Evolutionary conservation across 2,888 invertebrate species (phyloP).

Genomic region (Cryptocephalus primarius): DNA sequence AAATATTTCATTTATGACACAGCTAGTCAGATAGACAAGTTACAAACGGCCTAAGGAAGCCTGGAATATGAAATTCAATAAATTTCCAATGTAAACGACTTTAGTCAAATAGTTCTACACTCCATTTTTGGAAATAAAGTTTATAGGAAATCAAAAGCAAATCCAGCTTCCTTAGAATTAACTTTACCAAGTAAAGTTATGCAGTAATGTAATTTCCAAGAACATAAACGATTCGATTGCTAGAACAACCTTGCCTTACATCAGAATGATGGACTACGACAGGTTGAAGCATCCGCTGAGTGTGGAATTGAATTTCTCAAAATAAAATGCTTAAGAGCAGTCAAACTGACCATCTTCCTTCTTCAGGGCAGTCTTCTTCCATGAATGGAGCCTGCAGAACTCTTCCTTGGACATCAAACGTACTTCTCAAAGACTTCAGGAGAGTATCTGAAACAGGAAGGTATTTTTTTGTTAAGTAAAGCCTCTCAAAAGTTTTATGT

Average conservation of each 20-base stretch:
- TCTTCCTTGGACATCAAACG: conserved; percentile 69
- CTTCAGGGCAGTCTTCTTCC: conserved; percentile 88
- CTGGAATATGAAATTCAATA: conserved; percentile 3
- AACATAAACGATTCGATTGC: not conserved
- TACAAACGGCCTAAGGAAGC: too few species aligned
- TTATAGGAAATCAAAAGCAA: too few species aligned
- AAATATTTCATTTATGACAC: conserved; percentile 8
- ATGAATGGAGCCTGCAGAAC: conserved; percentile 72
- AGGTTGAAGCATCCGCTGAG: conserved; percentile 15
- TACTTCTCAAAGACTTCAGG: conserved; percentile 61
- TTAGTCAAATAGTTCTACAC: too few species aligned
- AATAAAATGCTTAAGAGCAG: conserved; percentile 23
- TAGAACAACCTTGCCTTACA: conserved; percentile 8
- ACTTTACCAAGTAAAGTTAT: too few species aligned
- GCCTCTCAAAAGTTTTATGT: too few species aligned
- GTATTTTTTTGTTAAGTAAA: too few species aligned
- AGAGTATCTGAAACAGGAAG: conserved; percentile 47
- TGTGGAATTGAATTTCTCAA: conserved; percentile 13
- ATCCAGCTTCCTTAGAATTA: too few species aligned
- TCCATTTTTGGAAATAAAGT: too few species aligned
- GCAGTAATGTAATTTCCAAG: too few species aligned
- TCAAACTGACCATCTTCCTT: conserved; percentile 82
- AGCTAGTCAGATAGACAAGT: conserved; percentile 16
- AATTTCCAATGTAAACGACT: too few species aligned
- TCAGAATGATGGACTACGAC: conserved; percentile 15